These are phyloP conservation scores for Panopea generosa DNA, from an alignment of 2,888 invertebrate genomes.

Conservation along the genomic window DNA sequence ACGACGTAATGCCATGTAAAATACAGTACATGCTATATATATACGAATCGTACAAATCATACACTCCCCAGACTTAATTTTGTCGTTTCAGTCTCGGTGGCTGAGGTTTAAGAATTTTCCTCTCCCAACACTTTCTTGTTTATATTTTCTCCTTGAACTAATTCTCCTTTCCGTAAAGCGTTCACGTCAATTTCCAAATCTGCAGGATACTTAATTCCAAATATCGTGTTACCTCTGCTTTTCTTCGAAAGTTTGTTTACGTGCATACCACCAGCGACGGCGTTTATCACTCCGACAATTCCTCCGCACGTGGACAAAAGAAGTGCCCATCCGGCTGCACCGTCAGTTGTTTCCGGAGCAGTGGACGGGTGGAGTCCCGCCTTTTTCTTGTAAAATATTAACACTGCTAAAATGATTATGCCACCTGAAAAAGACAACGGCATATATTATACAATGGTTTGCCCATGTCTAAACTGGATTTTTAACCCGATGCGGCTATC, in stretches of 20 bases:
- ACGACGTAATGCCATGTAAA: no score
- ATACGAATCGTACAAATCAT: no score
- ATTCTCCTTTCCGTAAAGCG: conserved; percentile 40
- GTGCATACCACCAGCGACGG: conserved; percentile 36
- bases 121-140: neutral
- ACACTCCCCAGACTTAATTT: no score
- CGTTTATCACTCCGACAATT: conserved; percentile 36
- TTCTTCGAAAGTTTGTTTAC: conserved; percentile 3
- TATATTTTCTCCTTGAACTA: conserved; percentile 20
- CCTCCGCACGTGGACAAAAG: conserved; percentile 41
- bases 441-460: no score
- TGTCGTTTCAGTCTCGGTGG: no score
- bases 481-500: no score
- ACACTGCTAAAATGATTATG: conserved; percentile 59
- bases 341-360: conserved; percentile 52
- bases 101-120: no score
- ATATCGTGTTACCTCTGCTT: conserved; percentile 16
- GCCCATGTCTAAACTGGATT: no score
- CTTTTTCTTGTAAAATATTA: conserved; percentile 71
- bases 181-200: conserved; percentile 52
- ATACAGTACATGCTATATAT: no score
- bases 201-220: conserved; percentile 32
- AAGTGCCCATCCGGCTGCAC: conserved; percentile 52
- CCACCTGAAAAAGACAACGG: conserved; percentile 52
- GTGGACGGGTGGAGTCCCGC: conserved; percentile 61